Conservation (phyloP, 2,797 vertebrate species). For the Heteromormyrus szaboi region DNA sequence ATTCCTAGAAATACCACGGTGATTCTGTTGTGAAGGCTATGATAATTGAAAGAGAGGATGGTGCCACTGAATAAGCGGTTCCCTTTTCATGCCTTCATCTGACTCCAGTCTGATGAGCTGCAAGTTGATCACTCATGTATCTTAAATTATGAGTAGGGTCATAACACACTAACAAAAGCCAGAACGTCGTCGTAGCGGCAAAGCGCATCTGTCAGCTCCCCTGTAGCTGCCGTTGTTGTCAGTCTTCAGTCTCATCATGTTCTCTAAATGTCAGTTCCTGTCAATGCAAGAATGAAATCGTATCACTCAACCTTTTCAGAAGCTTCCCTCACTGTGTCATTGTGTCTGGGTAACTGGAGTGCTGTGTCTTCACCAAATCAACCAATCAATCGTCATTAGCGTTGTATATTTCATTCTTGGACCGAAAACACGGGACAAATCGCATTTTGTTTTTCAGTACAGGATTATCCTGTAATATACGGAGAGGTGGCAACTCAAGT, state of each 20-base stretch:
- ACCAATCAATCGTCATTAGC: neutral
- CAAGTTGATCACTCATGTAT: neutral
- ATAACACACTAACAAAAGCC: neutral
- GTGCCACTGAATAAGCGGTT: neutral
- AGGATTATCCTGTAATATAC: neutral
- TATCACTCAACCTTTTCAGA: neutral
- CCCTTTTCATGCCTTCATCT: neutral
- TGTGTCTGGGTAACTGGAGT: neutral
- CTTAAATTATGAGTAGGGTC: neutral
- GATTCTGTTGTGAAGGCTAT: neutral
- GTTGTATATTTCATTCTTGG: neutral
- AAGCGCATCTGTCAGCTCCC: neutral
- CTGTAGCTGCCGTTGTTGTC: neutral
- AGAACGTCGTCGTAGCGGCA: neutral
- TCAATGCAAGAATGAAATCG: neutral
- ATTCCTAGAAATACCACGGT: neutral
- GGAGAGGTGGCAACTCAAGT: neutral
- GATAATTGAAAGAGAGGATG: neutral
- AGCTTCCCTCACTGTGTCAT: neutral
- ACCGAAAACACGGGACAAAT: neutral
- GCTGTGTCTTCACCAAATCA: neutral
- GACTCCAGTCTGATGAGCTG: neutral
- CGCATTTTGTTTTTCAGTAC: neutral
- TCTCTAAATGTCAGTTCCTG: neutral
- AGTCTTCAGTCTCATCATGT: neutral